Conservation (phyloP, 2,113 vertebrate genomes). For the Equus quagga region DNA sequence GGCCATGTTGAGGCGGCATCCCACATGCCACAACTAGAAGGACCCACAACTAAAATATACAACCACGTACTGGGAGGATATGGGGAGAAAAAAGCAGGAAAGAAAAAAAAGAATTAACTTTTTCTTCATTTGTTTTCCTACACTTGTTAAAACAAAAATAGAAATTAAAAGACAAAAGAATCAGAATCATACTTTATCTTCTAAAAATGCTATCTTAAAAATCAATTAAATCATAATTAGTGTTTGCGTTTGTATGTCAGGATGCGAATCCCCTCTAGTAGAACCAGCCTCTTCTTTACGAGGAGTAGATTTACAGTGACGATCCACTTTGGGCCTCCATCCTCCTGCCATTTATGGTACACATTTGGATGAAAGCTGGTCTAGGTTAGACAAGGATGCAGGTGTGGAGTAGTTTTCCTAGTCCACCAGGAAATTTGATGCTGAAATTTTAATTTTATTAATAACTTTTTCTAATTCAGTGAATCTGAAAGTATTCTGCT, state of each 20-base stretch:
- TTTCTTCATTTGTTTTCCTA: conserved; percentile 7
- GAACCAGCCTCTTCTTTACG: background rate
- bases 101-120: background rate
- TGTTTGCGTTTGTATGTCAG: background rate
- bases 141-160: background rate
- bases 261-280: background rate
- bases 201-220: background rate
- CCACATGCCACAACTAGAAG: too few species aligned
- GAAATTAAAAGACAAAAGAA: background rate
- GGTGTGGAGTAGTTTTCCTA: background rate
- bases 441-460: conserved; percentile 30
- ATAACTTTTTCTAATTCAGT: conserved; percentile 7
- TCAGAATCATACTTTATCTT: background rate
- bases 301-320: background rate
- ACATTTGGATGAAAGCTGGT: background rate
- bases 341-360: background rate
- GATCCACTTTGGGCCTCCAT: background rate
- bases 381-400: background rate
- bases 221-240: background rate
- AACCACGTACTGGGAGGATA: too few species aligned
- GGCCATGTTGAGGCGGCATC: too few species aligned
- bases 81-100: too few species aligned
- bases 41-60: too few species aligned
- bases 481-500: background rate
- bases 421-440: background rate